Evolutionary conservation across 1,140 invertebrate genomes (phyloP).

Genomic region (Drosophila arawakana): DNA sequence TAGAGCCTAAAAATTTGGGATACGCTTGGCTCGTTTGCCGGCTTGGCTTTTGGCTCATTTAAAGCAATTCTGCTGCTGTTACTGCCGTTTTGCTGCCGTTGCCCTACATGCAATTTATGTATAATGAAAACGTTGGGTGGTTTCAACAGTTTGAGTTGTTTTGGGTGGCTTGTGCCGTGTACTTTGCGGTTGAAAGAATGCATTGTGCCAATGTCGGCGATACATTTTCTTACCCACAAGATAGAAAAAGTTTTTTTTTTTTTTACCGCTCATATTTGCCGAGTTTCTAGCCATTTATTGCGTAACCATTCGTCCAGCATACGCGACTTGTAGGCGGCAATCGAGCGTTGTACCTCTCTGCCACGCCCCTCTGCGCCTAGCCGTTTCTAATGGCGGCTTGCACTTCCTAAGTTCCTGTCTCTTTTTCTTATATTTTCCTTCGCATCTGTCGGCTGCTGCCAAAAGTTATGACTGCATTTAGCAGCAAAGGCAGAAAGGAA

Average conservation of each 20-base stretch:
- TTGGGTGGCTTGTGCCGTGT: slow-evolving; percentile 43
- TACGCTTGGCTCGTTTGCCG: slow-evolving; percentile 67
- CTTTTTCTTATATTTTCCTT: slow-evolving; percentile 35
- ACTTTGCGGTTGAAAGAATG: slow-evolving; percentile 81
- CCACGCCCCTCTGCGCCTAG: neutral
- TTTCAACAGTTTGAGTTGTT: neutral
- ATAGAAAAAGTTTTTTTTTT: slow-evolving; percentile 69
- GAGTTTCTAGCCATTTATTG: slow-evolving; percentile 60
- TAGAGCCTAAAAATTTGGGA: slow-evolving; percentile 77
- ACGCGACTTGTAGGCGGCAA: slow-evolving; percentile 60
- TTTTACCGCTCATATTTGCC: slow-evolving; percentile 48
- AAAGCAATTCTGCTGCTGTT: slow-evolving; percentile 67
- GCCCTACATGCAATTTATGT: slow-evolving; percentile 74
- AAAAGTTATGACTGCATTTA: slow-evolving; percentile 83
- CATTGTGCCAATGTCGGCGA: slow-evolving; percentile 72
- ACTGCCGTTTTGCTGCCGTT: slow-evolving; percentile 25
- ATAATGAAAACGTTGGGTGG: slow-evolving; percentile 65
- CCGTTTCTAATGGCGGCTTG: slow-evolving; percentile 77
- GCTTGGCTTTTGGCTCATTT: slow-evolving; percentile 66
- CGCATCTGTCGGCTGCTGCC: slow-evolving; percentile 55
- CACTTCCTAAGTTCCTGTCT: slow-evolving; percentile 68
- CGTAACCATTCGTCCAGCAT: slow-evolving; percentile 43
- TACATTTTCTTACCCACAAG: slow-evolving; percentile 65
- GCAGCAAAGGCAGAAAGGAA: slow-evolving; percentile 53
- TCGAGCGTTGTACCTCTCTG: slow-evolving; percentile 67